These are phyloP conservation scores for Sarcophaga caerulescens DNA, from an alignment of 2,888 invertebrate species.

Conservation along the genomic window DNA sequence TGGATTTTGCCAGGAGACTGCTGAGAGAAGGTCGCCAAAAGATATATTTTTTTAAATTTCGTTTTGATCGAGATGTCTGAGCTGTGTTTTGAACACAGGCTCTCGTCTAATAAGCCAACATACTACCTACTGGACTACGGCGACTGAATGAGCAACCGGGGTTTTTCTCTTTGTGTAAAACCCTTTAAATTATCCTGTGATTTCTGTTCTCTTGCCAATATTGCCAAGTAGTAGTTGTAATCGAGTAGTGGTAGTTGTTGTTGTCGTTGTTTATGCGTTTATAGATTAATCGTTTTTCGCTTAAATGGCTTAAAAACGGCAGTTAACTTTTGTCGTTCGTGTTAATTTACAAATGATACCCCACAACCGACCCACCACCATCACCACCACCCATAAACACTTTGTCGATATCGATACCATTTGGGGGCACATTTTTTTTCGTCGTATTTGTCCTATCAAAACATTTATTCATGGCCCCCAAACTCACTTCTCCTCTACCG, in stretches of 20 bases:
- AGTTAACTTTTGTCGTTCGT: constrained; percentile 72
- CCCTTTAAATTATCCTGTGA: not conserved
- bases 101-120: too few relatives aligned
- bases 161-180: not conserved
- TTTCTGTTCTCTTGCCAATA: not conserved
- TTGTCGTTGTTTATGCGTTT: constrained; percentile 78
- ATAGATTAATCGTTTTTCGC: constrained; percentile 79
- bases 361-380: too few relatives aligned
- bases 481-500: not conserved
- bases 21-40: too few relatives aligned
- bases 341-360: constrained; percentile 71
- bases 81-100: too few relatives aligned
- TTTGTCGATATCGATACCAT: constrained; percentile 59
- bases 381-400: constrained; percentile 34
- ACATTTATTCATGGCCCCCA: not conserved
- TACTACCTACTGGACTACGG: too few relatives aligned
- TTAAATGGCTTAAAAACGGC: constrained; percentile 77
- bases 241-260: constrained; percentile 52
- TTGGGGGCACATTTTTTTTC: constrained; percentile 50
- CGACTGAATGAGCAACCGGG: too few relatives aligned
- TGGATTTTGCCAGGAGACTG: too few relatives aligned
- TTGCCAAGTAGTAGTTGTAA: constrained; percentile 25
- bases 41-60: too few relatives aligned
- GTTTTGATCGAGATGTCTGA: too few relatives aligned
- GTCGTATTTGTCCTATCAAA: not conserved